These are phyloP conservation scores for Rhegmatorhina hoffmannsi DNA, from an alignment of 2,113 vertebrate species.

Conservation along the genomic window DNA sequence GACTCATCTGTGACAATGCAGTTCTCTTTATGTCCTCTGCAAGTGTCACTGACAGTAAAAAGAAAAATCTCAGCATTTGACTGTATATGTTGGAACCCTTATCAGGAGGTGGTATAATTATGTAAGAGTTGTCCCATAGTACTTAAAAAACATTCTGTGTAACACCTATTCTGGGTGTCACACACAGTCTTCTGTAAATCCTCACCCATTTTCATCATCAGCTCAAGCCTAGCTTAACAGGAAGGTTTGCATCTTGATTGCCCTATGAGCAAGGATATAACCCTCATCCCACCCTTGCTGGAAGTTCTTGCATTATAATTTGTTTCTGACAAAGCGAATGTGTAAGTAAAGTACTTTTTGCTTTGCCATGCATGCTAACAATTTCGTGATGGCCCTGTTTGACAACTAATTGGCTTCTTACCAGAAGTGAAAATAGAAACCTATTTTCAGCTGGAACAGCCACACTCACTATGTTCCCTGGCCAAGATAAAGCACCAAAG, in stretches of 20 bases:
- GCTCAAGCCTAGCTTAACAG: not conserved
- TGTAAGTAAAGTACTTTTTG: not conserved
- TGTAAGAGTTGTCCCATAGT: not conserved
- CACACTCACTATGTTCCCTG: slow-evolving; percentile 11
- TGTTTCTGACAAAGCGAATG: not conserved
- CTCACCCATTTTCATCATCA: not conserved
- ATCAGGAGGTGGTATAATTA: not conserved
- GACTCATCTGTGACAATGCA: not conserved
- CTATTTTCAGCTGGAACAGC: slow-evolving; percentile 56
- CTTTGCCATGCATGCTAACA: not conserved
- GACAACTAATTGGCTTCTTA: slow-evolving; percentile 17
- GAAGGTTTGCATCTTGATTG: not conserved
- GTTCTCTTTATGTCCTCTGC: not conserved
- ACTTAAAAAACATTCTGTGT: not conserved
- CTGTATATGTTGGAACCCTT: not conserved
- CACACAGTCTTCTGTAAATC: not conserved
- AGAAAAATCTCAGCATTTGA: not conserved
- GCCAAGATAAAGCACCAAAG: not conserved
- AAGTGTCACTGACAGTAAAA: not conserved
- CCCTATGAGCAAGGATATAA: not conserved
- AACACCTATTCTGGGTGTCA: not conserved
- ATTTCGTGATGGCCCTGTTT: not conserved
- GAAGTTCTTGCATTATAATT: not conserved
- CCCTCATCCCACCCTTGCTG: not conserved
- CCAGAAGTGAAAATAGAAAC: slow-evolving; percentile 8